These are phyloP conservation scores for Eurosta solidaginis DNA, from an alignment of 1,140 invertebrate species.

Conservation along the genomic window DNA sequence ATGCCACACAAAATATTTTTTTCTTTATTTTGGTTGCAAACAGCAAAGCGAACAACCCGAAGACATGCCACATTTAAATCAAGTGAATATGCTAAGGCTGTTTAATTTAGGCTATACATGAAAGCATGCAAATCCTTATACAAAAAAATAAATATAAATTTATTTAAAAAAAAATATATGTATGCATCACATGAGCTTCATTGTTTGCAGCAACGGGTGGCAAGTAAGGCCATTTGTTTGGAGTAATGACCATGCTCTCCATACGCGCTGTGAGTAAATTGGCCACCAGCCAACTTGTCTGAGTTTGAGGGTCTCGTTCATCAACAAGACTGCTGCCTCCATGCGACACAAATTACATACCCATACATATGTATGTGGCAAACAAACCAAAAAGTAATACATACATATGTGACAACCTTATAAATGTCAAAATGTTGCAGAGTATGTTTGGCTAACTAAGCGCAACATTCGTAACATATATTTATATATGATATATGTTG, in stretches of 20 bases:
- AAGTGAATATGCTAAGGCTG: neutral
- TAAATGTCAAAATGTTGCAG: neutral
- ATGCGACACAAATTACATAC: neutral
- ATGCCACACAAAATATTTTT: neutral
- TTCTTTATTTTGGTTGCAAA: too few species aligned
- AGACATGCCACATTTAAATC: neutral
- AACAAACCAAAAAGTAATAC: neutral
- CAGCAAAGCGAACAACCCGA: neutral
- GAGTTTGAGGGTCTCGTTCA: conserved; percentile 23
- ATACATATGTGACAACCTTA: neutral
- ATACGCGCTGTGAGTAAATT: neutral
- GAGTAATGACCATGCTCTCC: conserved; percentile 18
- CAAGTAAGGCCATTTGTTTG: conserved; percentile 6
- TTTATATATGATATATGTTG: neutral
- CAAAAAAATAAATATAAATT: conserved; percentile 8
- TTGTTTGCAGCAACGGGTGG: neutral
- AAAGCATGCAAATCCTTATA: neutral
- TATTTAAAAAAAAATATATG: neutral
- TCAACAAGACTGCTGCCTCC: neutral
- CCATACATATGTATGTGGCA: neutral
- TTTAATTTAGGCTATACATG: conserved; percentile 5
- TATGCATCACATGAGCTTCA: neutral
- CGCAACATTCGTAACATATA: too few species aligned
- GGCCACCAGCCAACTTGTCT: conserved; percentile 21
- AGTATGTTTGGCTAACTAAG: neutral